Evolutionary conservation across 2,113 vertebrate genomes (phyloP), one percentile per base, ranked within the genome.

Genomic region (Synchiropus splendidus): DNA sequence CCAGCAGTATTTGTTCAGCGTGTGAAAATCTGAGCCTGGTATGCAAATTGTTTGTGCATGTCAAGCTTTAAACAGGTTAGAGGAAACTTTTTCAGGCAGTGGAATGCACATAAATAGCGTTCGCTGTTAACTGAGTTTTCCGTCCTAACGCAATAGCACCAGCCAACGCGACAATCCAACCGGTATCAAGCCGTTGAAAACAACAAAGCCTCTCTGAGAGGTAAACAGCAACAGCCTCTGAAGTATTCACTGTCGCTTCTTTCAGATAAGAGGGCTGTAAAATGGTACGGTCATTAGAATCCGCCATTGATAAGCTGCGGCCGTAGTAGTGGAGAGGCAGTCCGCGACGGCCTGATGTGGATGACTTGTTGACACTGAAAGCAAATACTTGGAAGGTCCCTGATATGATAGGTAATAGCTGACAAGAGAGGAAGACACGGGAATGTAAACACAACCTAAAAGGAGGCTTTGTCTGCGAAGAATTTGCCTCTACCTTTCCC

Each of bases 251-350:
- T 45, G 46, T 61, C 39, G 15, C 43, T 56, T 8, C 8, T 27
- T 27, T 27, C 21, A 27, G 50, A 53, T 57, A 45, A 57, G 47
- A 64, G n/a, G n/a, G n/a, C n/a, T 75, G 62, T 44, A 70, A 67
- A 74, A 74, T 64, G 72, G 75, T 64, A 67, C 58, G 27, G 47
- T 61, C 76, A 77, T 82, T 81, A 76, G 49, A 58, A 62, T 18
- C 46, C 15, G 68, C 45, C n/a, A n/a, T n/a, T 42, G 77, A 79
- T 75, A 79, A 83, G 68, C 54, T 43, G 18, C 1, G 17, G 51
- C 36, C 44, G 48, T 41, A 43, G 47, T 37, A 30, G 16, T 58
- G n/a, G 33, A 51, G 36, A 52, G 44, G 39, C 30, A 54, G 40
- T n/a, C n/a, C n/a, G n/a, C 4, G 21, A 5, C 21, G 21, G 4